Base-by-base conservation (phyloP, 2,888 invertebrate genomes). In the Lottia scabra region DNA sequence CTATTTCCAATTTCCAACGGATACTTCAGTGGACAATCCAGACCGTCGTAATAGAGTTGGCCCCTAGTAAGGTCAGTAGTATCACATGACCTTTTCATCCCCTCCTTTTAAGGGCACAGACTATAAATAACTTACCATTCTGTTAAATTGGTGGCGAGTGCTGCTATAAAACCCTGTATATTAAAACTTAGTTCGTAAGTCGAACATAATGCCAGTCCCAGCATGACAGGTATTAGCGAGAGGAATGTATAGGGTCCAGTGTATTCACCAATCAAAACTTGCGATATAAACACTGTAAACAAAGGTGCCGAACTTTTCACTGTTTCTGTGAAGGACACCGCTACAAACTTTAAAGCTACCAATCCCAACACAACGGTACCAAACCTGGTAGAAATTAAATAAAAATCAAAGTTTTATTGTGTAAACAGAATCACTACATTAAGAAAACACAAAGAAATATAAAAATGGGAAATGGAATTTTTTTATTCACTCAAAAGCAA, bases 311-410 rank as follows among this genome's bases (percentile, higher is more conserved):
- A 94, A 89, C 94, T 94, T 88, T 95, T 95, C 65, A 95, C 93
- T 16, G 94, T 94, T 89, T 94, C 94, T 65, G 94, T 94, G 88
- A 95, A 95, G 88, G 94, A 94, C 71, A 94, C 94, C 75, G 94
- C 94, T 73, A 94, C 94, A 89, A 93, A 94, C 90, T 94, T 94
- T 71, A 95, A 90, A 12, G 94, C 93, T 69, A 94, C 92, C 81
- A 94, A 89, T 71, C 94, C 94, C 83, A 94, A 89, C 73, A 94
- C 92, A 68, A 95, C 94, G 8, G 94, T 94, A 66, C 92, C 91
- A 89, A 94, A 94, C 86, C 93, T 93, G 87, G 73, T 90, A 90
- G 68, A 75, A 75, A 78, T 73, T 68, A 78, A 75, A 76, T 27
- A 67, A 62, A 43, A 70, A 70, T 65, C 26, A 23, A n/a, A n/a